These are phyloP conservation scores for Oryzias woworae DNA, from an alignment of 2,113 vertebrate species.

Conservation along the genomic window DNA sequence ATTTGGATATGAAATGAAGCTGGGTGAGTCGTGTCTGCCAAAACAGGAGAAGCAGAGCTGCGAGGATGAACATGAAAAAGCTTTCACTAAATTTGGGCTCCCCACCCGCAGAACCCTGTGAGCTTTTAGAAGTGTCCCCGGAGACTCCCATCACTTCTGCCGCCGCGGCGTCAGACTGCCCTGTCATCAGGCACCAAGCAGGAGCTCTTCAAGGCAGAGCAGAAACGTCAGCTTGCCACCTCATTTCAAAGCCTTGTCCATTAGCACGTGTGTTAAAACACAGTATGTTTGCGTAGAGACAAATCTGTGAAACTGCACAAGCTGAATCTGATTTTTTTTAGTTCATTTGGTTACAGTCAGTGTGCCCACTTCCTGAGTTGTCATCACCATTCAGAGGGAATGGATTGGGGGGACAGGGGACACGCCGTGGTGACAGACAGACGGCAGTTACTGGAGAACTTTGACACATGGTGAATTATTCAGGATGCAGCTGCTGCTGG, in stretches of 20 bases:
- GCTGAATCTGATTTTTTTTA: slow-evolving; percentile 1
- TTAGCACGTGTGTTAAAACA: neutral
- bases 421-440: slow-evolving; percentile 59
- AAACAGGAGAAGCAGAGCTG: slow-evolving; percentile 46
- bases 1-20: slow-evolving; percentile 50
- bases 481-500: slow-evolving; percentile 49
- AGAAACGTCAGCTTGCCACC: slow-evolving; percentile 6
- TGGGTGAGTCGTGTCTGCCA: slow-evolving; percentile 14
- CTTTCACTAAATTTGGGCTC: slow-evolving; percentile 70
- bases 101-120: slow-evolving; percentile 51
- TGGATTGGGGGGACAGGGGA: slow-evolving; percentile 54
- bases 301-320: neutral
- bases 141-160: slow-evolving; percentile 51
- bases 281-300: neutral
- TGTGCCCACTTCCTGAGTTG: slow-evolving; percentile 21
- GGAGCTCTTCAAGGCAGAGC: slow-evolving; percentile 26
- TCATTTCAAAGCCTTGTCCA: neutral
- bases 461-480: slow-evolving; percentile 72
- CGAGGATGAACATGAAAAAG: slow-evolving; percentile 76
- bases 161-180: slow-evolving; percentile 58
- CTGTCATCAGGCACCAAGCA: slow-evolving; percentile 54
- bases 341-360: slow-evolving; percentile 1
- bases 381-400: slow-evolving; percentile 55
- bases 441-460: slow-evolving; percentile 54
- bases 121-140: slow-evolving; percentile 72